A percentile compares a stretch with the other conserved stretches of the same genome.
These are phyloP conservation scores for Barbus barbus DNA, from an alignment of 2,113 vertebrate genomes.

Conservation along the genomic window DNA sequence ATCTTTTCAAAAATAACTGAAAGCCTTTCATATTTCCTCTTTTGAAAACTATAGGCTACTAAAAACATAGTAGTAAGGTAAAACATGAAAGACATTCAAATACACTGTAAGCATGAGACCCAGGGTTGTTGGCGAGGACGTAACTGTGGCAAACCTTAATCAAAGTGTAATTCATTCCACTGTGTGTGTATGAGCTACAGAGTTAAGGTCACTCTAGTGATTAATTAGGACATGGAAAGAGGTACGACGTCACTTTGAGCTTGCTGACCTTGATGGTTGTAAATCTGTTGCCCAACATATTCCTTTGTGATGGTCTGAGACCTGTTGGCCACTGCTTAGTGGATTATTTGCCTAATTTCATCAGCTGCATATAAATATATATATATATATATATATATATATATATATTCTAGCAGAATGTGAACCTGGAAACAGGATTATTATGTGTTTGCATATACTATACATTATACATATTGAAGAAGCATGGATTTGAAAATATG, in stretches of 20 bases:
- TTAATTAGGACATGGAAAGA: constrained; percentile 60
- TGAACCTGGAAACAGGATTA: not conserved
- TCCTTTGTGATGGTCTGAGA: constrained; percentile 56
- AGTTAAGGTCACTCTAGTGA: constrained; percentile 53
- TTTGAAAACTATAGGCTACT: not conserved
- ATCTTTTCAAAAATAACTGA: not conserved
- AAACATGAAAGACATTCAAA: not conserved
- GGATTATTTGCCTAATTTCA: constrained; percentile 33
- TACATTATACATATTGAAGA: not conserved
- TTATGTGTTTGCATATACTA: not conserved
- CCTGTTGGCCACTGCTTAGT: constrained; percentile 37
- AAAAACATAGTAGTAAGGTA: not conserved
- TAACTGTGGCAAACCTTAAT: constrained; percentile 55
- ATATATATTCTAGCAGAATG: not conserved
- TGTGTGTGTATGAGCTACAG: constrained; percentile 35
- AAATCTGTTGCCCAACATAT: constrained; percentile 52
- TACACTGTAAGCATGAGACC: not conserved
- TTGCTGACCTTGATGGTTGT: constrained; percentile 45
- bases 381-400: constrained; percentile 25
- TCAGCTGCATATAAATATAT: constrained; percentile 26
- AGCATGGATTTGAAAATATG: not conserved
- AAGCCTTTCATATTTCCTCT: not conserved
- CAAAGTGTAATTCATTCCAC: constrained; percentile 58
- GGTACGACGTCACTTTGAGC: constrained; percentile 56
- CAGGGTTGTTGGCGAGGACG: constrained; percentile 12